These are phyloP conservation scores for Temnothorax ravouxi DNA, from an alignment of 2,888 invertebrate genomes.

Conservation along the genomic window DNA sequence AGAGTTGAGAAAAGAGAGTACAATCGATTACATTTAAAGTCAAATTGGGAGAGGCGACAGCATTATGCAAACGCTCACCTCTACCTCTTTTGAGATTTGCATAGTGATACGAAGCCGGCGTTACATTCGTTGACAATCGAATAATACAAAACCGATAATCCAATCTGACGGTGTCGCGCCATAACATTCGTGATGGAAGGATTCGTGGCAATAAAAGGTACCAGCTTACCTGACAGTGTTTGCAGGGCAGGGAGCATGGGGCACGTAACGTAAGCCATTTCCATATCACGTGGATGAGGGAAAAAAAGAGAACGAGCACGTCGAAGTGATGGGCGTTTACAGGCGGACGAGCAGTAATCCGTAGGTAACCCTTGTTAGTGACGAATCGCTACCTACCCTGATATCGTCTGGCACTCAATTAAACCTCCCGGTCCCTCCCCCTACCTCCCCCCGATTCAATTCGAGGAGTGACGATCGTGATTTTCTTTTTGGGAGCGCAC, in stretches of 20 bases:
- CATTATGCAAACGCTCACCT: not conserved
- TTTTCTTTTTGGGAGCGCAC: conserved; percentile 56
- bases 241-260: conserved; percentile 24
- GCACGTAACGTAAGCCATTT: conserved; percentile 36
- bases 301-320: conserved; percentile 38
- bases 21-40: conserved; percentile 23
- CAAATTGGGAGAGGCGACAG: not conserved
- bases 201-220: conserved; percentile 49
- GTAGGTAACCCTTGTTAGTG: conserved; percentile 68
- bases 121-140: conserved; percentile 39
- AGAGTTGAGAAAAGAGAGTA: not conserved
- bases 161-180: conserved; percentile 32
- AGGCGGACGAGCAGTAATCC: conserved; percentile 66
- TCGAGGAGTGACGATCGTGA: conserved; percentile 43
- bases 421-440: conserved; percentile 46
- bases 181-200: conserved; percentile 37
- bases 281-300: conserved; percentile 35
- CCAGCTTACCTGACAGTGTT: conserved; percentile 36
- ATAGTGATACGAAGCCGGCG: conserved; percentile 22
- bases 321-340: conserved; percentile 61
- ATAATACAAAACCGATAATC: conserved; percentile 48
- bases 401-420: conserved; percentile 76
- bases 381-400: conserved; percentile 61
- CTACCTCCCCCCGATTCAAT: conserved; percentile 16
- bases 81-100: conserved; percentile 13